These are phyloP conservation scores for Dryoscopus gambensis DNA, from an alignment of 2,113 vertebrate genomes.

Conservation along the genomic window DNA sequence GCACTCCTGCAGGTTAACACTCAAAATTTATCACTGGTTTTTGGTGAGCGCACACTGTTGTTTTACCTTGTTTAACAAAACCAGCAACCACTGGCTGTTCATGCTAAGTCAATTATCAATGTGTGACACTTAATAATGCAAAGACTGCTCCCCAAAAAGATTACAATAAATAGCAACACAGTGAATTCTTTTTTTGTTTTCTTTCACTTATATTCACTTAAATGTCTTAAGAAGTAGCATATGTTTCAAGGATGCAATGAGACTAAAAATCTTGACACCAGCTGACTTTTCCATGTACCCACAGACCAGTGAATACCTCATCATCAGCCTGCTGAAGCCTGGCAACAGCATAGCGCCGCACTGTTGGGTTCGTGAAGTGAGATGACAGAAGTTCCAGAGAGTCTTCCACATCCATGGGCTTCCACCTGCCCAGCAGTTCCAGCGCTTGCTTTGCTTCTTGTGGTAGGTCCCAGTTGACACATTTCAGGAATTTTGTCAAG, in stretches of 20 bases:
- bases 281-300: not conserved
- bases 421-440: conserved; percentile 95
- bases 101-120: not conserved
- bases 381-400: conserved; percentile 93
- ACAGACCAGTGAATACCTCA: conserved; percentile 74
- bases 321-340: conserved; percentile 94
- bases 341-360: conserved; percentile 90
- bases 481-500: conserved; percentile 97
- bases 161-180: not conserved
- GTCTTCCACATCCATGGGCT: conserved; percentile 98
- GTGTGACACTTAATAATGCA: not conserved
- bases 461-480: conserved; percentile 95
- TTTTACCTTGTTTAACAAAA: not conserved
- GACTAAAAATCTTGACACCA: not conserved
- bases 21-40: not conserved
- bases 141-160: not conserved
- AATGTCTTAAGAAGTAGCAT: not conserved
- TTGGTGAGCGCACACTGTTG: not conserved
- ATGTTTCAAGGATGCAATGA: not conserved
- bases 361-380: conserved; percentile 91
- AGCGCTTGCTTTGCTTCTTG: conserved; percentile 96
- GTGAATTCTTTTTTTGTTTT: not conserved
- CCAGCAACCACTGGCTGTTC: not conserved
- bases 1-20: not conserved
- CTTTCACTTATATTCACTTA: not conserved